Base-by-base conservation (phyloP, 2,113 vertebrate genomes). In the Corapipo altera region DNA sequence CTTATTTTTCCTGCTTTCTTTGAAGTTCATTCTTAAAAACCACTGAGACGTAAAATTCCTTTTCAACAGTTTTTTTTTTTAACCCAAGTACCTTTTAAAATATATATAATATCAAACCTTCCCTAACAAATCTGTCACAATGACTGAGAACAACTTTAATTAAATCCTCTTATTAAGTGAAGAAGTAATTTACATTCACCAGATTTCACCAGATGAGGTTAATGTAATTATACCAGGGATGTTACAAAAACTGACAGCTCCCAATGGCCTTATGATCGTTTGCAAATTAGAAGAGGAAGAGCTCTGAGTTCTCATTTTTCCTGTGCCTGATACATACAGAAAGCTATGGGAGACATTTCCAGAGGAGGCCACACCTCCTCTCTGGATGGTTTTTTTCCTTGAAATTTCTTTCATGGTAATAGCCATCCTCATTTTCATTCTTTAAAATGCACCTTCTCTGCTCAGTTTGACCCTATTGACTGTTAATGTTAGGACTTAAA, bases 401-500 rank as follows among this genome's bases (percentile, higher is more conserved):
- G 23, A 58, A 37, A 61, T 92, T 70, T 70, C 12, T 69, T 83
- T 51, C 6, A 2, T 28, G 35, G 12, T 27, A 77, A 59, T 15
- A 88, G 15, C 9, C 44, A 19, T 21, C 27, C 12, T 64, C 11
- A 24, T 55, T 94, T 76, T 61, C 52, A 28, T n/a, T 70, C 54
- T 92, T 78, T 39, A 15, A 37, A 54, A 57, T 35, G 23, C 23
- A 33, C 35, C 18, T 81, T 26, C 48, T 81, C 43, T 48, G 51
- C 12, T 85, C 77, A 85, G 54, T 89, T 91, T 95, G 91, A 72
- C 84, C 75, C 88, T 96, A 72, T 79, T 94, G 94, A 93, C 89
- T 94, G 69, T 92, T 97, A 96, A 93, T 91, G 55, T 95, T 93
- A 95, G 93, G 91, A 66, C 57, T 96, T 95, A 93, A 96, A 85